Evolutionary conservation across 1,140 invertebrate species (phyloP).

Genomic region (Brachionus manjavacas): DNA sequence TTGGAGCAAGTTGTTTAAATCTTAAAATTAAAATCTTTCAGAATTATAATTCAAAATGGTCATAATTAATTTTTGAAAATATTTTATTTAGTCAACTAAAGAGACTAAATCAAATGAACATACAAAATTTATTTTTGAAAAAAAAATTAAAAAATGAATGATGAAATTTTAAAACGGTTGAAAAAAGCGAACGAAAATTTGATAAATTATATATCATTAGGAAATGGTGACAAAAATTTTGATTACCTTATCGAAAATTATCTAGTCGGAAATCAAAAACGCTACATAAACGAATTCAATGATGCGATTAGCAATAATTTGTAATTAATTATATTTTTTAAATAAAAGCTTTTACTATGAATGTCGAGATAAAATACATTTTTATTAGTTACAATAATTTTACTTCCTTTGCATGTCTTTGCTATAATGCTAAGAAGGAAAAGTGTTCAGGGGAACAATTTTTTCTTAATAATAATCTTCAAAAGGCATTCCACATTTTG

Average conservation of each 20-base stretch:
- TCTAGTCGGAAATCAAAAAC: not conserved
- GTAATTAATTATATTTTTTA: slow-evolving; percentile 7
- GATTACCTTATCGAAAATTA: slow-evolving; percentile 12
- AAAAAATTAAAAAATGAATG: slow-evolving; percentile 14
- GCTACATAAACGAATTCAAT: slow-evolving; percentile 1
- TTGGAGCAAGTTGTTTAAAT: no score
- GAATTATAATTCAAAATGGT: no score
- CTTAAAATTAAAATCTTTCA: no score
- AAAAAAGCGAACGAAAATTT: slow-evolving; percentile 14
- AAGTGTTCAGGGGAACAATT: not conserved
- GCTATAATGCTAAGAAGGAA: not conserved
- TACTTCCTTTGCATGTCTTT: not conserved
- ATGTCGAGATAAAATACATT: not conserved
- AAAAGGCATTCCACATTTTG: not conserved
- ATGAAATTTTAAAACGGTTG: slow-evolving; percentile 9
- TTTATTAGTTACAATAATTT: not conserved
- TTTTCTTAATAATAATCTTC: not conserved
- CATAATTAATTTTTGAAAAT: not conserved
- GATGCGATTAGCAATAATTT: slow-evolving; percentile 2
- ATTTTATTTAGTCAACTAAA: not conserved
- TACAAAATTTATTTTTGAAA: not conserved
- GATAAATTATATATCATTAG: not conserved
- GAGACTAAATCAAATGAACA: not conserved
- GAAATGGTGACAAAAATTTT: not conserved
- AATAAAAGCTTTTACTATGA: not conserved